phyloP scores from a whole-genome alignment of 1,140 invertebrate genomes.

The Dolichoris vasculosae region DNA sequence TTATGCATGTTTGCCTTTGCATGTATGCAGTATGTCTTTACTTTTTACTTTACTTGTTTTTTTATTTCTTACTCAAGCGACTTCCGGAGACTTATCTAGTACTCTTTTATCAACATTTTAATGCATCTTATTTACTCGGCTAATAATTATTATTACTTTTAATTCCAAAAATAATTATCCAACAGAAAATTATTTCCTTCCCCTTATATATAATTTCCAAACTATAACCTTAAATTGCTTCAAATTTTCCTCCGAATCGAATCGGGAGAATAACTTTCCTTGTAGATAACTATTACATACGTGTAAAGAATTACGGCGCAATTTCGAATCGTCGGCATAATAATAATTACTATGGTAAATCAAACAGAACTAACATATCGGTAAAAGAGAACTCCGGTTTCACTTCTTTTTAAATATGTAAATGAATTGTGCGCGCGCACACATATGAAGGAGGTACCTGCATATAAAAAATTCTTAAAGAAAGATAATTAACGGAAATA shows the following conservation, averaged over 20 bases:
- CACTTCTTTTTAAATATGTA: conserved; percentile 41
- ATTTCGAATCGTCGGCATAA: conserved; percentile 1
- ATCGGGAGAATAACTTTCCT: conserved; percentile 33
- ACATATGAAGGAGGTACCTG: conserved; percentile 32
- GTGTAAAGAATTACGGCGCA: not conserved
- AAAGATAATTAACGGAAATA: conserved; percentile 44
- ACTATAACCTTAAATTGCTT: conserved; percentile 24
- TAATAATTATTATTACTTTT: conserved; percentile 9
- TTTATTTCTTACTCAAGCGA: conserved; percentile 37
- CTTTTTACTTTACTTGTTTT: conserved; percentile 39
- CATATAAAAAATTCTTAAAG: conserved; percentile 37
- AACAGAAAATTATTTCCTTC: conserved; percentile 38
- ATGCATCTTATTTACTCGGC: conserved; percentile 6
- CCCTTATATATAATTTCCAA: conserved; percentile 9
- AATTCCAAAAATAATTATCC: conserved; percentile 30
- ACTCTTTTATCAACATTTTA: conserved; percentile 18
- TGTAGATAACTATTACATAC: not conserved
- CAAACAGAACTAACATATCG: conserved; percentile 8
- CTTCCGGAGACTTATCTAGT: not conserved
- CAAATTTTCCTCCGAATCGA: not conserved
- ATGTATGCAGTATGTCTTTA: conserved; percentile 46
- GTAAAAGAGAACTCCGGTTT: conserved; percentile 18
- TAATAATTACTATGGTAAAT: conserved; percentile 16
- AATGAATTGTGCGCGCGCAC: conserved; percentile 48
- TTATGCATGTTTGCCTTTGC: conserved; percentile 43